Evolutionary conservation across 2,888 invertebrate genomes (phyloP).

Genomic region (Leuctra nigra): DNA sequence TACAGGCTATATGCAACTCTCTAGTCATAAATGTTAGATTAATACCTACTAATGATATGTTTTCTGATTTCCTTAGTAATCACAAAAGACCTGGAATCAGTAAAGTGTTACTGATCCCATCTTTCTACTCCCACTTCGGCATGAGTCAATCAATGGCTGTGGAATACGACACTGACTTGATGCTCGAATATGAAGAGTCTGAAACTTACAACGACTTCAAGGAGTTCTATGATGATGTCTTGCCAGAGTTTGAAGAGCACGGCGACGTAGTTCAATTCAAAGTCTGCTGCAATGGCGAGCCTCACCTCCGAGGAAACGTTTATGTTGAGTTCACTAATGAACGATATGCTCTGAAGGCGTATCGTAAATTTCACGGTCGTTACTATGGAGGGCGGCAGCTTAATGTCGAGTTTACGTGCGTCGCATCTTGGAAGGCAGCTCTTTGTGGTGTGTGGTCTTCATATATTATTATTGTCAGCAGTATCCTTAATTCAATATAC

Average conservation of each 20-base stretch:
- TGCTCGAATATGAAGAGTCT: slow-evolving; percentile 74
- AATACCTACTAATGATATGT: too few relatives aligned
- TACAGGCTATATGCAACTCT: too few relatives aligned
- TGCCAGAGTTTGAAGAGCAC: slow-evolving; percentile 64
- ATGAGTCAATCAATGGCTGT: slow-evolving; percentile 62
- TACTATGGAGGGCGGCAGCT: slow-evolving; percentile 84
- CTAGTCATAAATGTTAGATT: too few relatives aligned
- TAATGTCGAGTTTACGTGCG: slow-evolving; percentile 69
- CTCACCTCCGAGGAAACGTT: slow-evolving; percentile 85
- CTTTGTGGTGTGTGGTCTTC: slow-evolving; percentile 70
- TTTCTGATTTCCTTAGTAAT: slow-evolving; percentile 56
- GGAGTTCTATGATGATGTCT: slow-evolving; percentile 79
- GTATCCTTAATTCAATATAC: too few relatives aligned
- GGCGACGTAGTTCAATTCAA: slow-evolving; percentile 40
- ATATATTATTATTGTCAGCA: not conserved
- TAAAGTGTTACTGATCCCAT: slow-evolving; percentile 63
- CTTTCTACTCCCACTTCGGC: slow-evolving; percentile 80
- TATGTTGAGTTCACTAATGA: slow-evolving; percentile 69
- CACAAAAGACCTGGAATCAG: slow-evolving; percentile 75
- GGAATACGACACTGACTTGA: slow-evolving; percentile 75
- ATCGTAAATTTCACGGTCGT: slow-evolving; percentile 68
- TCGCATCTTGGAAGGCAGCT: slow-evolving; percentile 77
- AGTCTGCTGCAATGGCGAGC: slow-evolving; percentile 76
- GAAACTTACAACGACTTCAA: slow-evolving; percentile 73
- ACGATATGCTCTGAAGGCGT: slow-evolving; percentile 65